Conservation (phyloP, 2,888 invertebrate species). For the Sphaeridia pumilis region DNA sequence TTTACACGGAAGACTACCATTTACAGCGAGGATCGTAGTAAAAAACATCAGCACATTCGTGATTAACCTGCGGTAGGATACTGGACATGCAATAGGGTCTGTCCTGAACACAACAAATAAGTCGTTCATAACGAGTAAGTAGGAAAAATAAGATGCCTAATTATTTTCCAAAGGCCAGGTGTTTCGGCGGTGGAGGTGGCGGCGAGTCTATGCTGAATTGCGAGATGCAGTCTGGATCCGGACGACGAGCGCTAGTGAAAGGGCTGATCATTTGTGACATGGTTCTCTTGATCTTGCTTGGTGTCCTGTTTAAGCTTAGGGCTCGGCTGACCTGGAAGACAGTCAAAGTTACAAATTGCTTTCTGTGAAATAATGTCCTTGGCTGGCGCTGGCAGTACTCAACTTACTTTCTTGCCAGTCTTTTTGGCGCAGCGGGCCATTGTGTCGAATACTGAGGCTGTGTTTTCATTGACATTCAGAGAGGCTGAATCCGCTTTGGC, state of each 20-base stretch:
- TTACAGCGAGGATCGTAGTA: no score
- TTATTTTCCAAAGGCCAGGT: neutral
- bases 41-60: no score
- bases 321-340: constrained; percentile 67
- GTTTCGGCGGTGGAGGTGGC: neutral
- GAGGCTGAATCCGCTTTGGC: constrained; percentile 28
- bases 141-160: neutral
- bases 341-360: constrained; percentile 5
- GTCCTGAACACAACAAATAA: no score
- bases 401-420: constrained; percentile 35
- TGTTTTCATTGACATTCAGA: constrained; percentile 21
- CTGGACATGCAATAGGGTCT: no score
- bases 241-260: constrained; percentile 41
- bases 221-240: constrained; percentile 13
- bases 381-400: no score
- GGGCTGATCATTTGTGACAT: constrained; percentile 91
- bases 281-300: constrained; percentile 81
- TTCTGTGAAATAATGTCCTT: no score
- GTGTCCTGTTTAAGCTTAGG: constrained; percentile 90
- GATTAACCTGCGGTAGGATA: no score
- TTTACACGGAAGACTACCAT: no score
- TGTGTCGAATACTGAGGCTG: constrained; percentile 27
- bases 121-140: neutral
- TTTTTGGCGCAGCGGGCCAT: constrained; percentile 35
- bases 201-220: constrained; percentile 9